Evolutionary conservation across 2,888 invertebrate species (phyloP).

Genomic region (Ectemnius lituratus): DNA sequence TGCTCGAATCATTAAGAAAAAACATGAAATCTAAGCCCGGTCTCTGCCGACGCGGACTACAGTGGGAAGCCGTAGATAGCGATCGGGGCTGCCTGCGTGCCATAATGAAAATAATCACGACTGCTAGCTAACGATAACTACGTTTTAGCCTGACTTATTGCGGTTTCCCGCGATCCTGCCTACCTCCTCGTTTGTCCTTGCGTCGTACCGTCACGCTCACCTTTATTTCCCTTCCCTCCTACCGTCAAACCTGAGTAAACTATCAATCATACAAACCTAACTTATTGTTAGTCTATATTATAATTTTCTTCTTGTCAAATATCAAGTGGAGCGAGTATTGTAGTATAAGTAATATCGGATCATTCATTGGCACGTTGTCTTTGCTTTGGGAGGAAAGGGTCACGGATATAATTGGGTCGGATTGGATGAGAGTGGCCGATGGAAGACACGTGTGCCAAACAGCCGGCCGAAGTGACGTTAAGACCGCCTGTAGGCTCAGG

Average conservation of each 20-base stretch:
- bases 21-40: conserved; percentile 75
- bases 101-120: conserved; percentile 77
- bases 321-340: no score
- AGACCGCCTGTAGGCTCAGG: conserved; percentile 75
- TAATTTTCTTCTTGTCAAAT: no score
- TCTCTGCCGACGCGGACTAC: conserved; percentile 60
- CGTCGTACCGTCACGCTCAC: conserved; percentile 24
- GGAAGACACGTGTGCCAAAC: conserved; percentile 50
- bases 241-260: no score
- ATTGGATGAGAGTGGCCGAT: conserved; percentile 39
- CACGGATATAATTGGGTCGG: conserved; percentile 4
- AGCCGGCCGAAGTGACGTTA: conserved; percentile 72
- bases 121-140: conserved; percentile 55
- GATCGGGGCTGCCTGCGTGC: conserved; percentile 64
- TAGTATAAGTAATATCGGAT: no score
- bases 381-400: background rate
- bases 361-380: no score
- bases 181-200: conserved; percentile 42
- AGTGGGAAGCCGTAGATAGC: conserved; percentile 74
- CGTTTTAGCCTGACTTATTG: conserved; percentile 67
- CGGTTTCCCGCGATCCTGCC: conserved; percentile 56
- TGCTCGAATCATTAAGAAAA: conserved; percentile 78
- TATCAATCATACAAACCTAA: no score
- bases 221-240: background rate
- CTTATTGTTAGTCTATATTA: no score